phyloP scores from a whole-genome alignment of 2,888 invertebrate species.

The Tetramorium bicarinatum region DNA sequence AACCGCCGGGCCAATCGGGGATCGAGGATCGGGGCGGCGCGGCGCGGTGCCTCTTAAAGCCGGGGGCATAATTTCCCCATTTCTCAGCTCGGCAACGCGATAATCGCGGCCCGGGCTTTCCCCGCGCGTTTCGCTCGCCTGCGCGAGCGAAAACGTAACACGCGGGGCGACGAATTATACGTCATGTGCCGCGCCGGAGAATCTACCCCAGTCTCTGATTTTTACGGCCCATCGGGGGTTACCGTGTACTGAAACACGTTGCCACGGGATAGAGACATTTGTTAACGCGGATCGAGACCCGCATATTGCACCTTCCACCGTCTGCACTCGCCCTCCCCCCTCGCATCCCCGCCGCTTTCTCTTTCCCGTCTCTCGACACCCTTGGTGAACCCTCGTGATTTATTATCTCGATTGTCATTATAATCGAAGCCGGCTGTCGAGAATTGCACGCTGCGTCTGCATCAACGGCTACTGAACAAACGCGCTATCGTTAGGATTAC shows the following conservation, averaged over 20 bases:
- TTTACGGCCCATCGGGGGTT: slow-evolving; percentile 77
- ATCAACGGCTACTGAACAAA: slow-evolving; percentile 76
- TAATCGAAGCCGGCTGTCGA: slow-evolving; percentile 79
- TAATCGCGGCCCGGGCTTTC: slow-evolving; percentile 62
- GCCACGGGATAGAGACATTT: slow-evolving; percentile 83
- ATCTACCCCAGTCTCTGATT: slow-evolving; percentile 77
- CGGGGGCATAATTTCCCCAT: slow-evolving; percentile 69
- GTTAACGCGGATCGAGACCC: slow-evolving; percentile 80
- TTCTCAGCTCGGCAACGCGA: slow-evolving; percentile 67
- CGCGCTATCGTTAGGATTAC: slow-evolving; percentile 80
- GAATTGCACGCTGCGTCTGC: slow-evolving; percentile 70
- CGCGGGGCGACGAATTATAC: slow-evolving; percentile 64
- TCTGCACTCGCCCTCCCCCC: slow-evolving; percentile 51
- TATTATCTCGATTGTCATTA: slow-evolving; percentile 84
- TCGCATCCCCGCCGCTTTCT: slow-evolving; percentile 21
- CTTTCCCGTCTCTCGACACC: slow-evolving; percentile 54
- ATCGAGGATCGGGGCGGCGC: slow-evolving; percentile 22
- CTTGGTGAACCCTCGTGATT: slow-evolving; percentile 81
- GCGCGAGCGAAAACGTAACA: slow-evolving; percentile 16
- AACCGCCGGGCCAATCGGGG: slow-evolving; percentile 46
- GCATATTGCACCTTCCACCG: slow-evolving; percentile 74
- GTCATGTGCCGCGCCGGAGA: slow-evolving; percentile 64
- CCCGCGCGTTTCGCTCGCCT: slow-evolving; percentile 44
- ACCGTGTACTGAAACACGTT: slow-evolving; percentile 65
- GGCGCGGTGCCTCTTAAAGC: slow-evolving; percentile 10